Evolutionary conservation across 1,140 invertebrate genomes (phyloP).

Genomic region (Saxidomus purpurata): DNA sequence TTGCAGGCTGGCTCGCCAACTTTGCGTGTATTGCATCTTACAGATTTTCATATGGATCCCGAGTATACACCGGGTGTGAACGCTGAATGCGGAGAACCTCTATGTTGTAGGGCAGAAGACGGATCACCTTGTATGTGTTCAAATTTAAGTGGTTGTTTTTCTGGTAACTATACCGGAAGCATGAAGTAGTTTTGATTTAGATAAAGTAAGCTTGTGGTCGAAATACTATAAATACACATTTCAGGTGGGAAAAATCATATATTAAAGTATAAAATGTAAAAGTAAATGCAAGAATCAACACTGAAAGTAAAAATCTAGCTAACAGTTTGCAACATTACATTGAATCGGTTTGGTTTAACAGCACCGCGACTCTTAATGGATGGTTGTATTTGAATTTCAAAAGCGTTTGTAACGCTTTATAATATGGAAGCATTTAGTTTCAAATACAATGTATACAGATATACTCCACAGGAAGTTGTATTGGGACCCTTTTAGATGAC

Average conservation of each 20-base stretch:
- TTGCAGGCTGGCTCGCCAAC: conserved; percentile 78
- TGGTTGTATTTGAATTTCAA: too few species aligned
- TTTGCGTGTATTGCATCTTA: conserved; percentile 90
- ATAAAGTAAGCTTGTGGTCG: background rate
- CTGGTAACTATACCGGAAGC: background rate
- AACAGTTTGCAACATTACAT: too few species aligned
- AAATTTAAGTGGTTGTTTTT: background rate
- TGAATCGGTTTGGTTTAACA: too few species aligned
- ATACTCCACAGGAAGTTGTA: too few species aligned
- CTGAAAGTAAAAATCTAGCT: too few species aligned
- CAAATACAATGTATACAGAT: too few species aligned
- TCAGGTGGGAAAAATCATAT: background rate
- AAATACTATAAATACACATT: background rate
- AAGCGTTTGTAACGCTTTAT: too few species aligned
- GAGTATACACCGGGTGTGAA: conserved; percentile 90
- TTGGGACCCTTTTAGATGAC: too few species aligned
- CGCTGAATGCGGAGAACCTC: conserved; percentile 91
- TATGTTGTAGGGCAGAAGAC: conserved; percentile 92
- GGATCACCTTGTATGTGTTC: conserved; percentile 77
- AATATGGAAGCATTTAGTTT: too few species aligned
- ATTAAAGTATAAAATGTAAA: too few species aligned
- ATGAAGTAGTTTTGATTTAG: background rate
- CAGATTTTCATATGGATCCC: conserved; percentile 94
- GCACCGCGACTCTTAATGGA: too few species aligned
- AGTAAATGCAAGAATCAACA: too few species aligned